A percentile compares a stretch with the other conserved stretches of the same genome.
Evolutionary conservation across 2,113 vertebrate species (phyloP).

Genomic region (Ariopsis seemanni): DNA sequence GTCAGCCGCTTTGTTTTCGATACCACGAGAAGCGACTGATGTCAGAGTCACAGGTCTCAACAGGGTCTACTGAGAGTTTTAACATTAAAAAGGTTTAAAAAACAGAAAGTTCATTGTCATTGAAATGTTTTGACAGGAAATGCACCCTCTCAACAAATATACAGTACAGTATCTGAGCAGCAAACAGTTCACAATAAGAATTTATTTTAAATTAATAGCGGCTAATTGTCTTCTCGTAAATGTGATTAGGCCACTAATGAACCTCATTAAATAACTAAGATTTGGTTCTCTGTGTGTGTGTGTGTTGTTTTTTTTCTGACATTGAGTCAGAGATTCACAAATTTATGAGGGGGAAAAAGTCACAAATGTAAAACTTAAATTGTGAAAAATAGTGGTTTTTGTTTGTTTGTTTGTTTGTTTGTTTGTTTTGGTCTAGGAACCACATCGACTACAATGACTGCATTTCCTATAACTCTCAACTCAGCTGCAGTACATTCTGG

Average conservation of each 20-base stretch:
- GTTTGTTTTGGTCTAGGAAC: too few species aligned
- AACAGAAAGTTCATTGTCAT: not conserved
- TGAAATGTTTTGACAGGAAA: not conserved
- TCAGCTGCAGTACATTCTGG: too few species aligned
- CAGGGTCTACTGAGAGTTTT: not conserved
- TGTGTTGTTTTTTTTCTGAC: not conserved
- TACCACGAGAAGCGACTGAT: too few species aligned
- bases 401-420: too few species aligned
- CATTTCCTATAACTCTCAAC: too few species aligned
- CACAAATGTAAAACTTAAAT: too few species aligned
- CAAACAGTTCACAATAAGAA: not conserved
- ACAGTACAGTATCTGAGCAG: not conserved
- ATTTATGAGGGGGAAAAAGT: too few species aligned
- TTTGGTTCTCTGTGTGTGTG: not conserved
- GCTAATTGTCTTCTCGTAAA: not conserved
- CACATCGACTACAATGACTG: too few species aligned
- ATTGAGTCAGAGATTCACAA: not conserved
- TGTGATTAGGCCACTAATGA: constrained; percentile 17
- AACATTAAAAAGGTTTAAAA: not conserved
- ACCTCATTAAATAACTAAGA: not conserved
- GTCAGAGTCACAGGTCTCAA: not conserved
- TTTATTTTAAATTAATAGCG: not conserved
- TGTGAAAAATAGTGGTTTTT: too few species aligned
- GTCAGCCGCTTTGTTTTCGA: too few species aligned
- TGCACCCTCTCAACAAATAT: not conserved